Conservation (phyloP, 2,113 vertebrate genomes). For the Uropsilus gracilis region DNA sequence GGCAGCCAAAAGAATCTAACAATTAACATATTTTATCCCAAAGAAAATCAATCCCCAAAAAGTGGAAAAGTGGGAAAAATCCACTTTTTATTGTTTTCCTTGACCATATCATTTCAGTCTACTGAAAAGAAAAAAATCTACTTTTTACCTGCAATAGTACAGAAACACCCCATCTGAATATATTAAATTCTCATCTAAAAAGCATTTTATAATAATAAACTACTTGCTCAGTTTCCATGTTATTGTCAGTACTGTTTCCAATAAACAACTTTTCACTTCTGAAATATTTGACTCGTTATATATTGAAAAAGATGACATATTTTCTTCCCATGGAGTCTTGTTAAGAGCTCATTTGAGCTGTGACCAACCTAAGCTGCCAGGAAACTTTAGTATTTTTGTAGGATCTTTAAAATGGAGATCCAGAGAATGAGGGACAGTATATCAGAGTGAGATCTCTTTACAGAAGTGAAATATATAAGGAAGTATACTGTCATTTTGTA, state of each 20-base stretch:
- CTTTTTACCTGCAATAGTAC: slow-evolving; percentile 38
- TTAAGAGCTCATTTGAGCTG: slow-evolving; percentile 83
- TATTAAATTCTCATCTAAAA: slow-evolving; percentile 56
- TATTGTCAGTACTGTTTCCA: slow-evolving; percentile 78
- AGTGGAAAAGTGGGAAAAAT: too few species aligned
- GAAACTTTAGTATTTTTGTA: slow-evolving; percentile 83
- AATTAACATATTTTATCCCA: background rate
- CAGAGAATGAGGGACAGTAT: slow-evolving; percentile 80
- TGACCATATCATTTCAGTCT: slow-evolving; percentile 27
- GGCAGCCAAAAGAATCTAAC: background rate
- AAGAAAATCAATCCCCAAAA: background rate
- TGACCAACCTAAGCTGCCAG: slow-evolving; percentile 85
- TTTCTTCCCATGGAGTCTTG: slow-evolving; percentile 79
- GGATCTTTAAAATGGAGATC: slow-evolving; percentile 82
- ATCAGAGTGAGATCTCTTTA: slow-evolving; percentile 73
- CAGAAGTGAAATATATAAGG: slow-evolving; percentile 69
- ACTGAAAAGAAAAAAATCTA: slow-evolving; percentile 39
- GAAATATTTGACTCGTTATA: slow-evolving; percentile 80
- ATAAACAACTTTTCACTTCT: slow-evolving; percentile 65
- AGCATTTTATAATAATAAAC: slow-evolving; percentile 64
- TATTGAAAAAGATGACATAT: slow-evolving; percentile 80
- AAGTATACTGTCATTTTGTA: slow-evolving; percentile 57
- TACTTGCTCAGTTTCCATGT: slow-evolving; percentile 76
- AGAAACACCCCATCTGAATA: slow-evolving; percentile 52
- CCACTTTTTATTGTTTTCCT: background rate